Conservation (phyloP, 2,888 invertebrate species). For the Metacarcinus magister region DNA sequence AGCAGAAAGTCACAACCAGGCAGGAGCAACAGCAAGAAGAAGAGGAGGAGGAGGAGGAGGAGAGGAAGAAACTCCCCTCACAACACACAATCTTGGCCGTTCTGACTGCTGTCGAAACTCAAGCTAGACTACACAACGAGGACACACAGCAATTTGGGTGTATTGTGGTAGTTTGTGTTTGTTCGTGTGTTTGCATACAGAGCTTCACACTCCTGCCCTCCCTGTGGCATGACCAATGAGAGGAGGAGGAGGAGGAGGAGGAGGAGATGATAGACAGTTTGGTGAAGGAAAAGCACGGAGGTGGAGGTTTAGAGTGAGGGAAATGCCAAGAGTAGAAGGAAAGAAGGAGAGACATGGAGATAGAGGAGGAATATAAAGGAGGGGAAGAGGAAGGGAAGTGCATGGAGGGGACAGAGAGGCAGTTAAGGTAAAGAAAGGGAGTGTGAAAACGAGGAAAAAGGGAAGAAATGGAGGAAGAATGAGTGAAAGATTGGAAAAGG, state of each 20-base stretch:
- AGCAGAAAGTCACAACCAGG: background rate
- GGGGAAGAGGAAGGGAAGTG: background rate
- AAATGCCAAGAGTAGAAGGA: background rate
- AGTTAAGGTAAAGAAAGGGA: background rate
- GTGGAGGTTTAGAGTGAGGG: background rate
- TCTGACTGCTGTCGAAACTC: background rate
- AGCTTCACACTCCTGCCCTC: background rate
- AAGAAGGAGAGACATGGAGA: background rate
- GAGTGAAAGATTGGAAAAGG: background rate
- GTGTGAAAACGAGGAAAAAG: background rate
- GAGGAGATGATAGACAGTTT: background rate
- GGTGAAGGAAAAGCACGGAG: conserved; percentile 14
- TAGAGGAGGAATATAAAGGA: background rate
- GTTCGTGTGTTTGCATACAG: conserved; percentile 68
- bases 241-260: background rate
- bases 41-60: background rate
- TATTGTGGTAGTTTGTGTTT: conserved; percentile 65
- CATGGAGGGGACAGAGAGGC: background rate
- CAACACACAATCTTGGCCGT: conserved; percentile 58
- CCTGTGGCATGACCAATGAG: conserved; percentile 56
- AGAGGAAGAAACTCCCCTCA: conserved; percentile 1
- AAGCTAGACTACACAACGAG: background rate
- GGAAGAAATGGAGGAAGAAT: background rate
- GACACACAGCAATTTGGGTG: conserved; percentile 27
- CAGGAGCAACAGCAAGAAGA: background rate